phyloP scores from a whole-genome alignment of 2,888 invertebrate species.

The Crematogaster levior region DNA sequence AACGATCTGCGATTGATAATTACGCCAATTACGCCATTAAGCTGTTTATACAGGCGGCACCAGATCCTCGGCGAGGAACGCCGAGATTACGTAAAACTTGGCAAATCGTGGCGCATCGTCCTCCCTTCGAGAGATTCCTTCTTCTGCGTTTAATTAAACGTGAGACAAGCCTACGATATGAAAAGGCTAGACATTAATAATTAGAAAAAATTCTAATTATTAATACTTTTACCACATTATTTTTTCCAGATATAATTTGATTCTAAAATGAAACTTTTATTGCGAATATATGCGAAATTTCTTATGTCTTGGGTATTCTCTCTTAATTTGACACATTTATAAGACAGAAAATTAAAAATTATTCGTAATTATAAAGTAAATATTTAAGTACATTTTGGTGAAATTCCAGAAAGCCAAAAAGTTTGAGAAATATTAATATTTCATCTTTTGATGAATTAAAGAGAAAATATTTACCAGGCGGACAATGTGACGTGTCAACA shows the following conservation, averaged over 20 bases:
- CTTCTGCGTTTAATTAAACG: background rate
- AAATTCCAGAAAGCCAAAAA: background rate
- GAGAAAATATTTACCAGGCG: background rate
- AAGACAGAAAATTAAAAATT: background rate
- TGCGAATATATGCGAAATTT: background rate
- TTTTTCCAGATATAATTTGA: background rate
- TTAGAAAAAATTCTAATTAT: background rate
- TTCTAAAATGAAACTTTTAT: background rate
- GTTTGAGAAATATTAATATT: background rate
- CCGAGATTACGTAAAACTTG: constrained; percentile 26
- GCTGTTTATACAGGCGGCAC: constrained; percentile 32
- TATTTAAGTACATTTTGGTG: background rate
- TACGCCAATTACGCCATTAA: constrained; percentile 33
- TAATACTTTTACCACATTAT: background rate
- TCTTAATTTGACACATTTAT: background rate
- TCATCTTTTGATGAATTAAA: background rate
- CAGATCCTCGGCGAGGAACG: constrained; percentile 12
- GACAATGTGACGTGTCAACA: background rate
- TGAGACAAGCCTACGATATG: background rate
- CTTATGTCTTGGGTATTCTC: background rate
- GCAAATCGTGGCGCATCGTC: background rate
- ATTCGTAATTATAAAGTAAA: background rate
- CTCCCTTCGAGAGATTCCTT: background rate
- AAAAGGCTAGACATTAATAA: background rate
- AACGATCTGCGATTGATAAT: constrained; percentile 47